A percentile compares a stretch with the other conserved stretches of the same genome.
These are phyloP conservation scores for Molossus molossus DNA, from an alignment of 2,797 vertebrate genomes.

Conservation along the genomic window DNA sequence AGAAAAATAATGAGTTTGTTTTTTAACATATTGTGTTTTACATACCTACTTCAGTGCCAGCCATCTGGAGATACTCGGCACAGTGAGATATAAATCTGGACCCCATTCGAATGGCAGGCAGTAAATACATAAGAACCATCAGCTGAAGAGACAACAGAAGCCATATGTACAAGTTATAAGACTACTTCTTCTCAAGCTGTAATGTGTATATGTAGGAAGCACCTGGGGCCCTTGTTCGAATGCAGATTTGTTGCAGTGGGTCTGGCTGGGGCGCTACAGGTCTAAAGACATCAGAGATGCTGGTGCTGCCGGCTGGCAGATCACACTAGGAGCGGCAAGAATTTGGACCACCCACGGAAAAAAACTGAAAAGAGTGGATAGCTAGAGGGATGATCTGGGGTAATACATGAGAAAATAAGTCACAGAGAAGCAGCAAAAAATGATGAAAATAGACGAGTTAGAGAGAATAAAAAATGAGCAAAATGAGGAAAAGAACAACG, in stretches of 20 bases:
- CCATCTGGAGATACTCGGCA: constrained; percentile 30
- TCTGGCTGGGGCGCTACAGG: not conserved
- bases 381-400: not conserved
- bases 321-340: not conserved
- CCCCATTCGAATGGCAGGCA: not conserved
- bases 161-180: not conserved
- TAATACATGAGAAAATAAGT: not conserved
- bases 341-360: not conserved
- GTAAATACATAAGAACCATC: constrained; percentile 48
- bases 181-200: not conserved
- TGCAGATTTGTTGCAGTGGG: not conserved
- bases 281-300: not conserved
- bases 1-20: constrained; percentile 40
- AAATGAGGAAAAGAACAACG: not conserved
- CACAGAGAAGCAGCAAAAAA: not conserved
- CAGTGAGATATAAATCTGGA: constrained; percentile 50
- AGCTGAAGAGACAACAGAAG: not conserved
- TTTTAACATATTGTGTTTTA: constrained; percentile 66
- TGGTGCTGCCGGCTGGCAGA: not conserved
- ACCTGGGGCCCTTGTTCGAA: not conserved
- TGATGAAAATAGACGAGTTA: not conserved
- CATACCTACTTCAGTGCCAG: constrained; percentile 58
- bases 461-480: not conserved
- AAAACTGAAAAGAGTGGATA: not conserved
- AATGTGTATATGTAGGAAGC: not conserved